Conservation (phyloP, 2,888 invertebrate species). For the Harpalus rubripes region DNA sequence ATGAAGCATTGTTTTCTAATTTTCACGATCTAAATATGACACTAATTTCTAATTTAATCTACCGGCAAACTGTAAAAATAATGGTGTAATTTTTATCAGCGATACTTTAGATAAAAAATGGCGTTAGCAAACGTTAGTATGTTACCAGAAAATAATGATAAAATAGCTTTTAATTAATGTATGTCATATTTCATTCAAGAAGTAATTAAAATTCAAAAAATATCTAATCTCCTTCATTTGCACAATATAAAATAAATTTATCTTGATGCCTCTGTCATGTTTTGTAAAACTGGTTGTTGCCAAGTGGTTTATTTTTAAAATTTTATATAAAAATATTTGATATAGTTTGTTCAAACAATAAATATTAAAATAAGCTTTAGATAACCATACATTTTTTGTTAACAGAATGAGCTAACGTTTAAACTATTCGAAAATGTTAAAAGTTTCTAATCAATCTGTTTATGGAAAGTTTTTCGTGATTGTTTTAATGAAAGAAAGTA, state of each 20-base stretch:
- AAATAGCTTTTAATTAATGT: background rate
- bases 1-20: background rate
- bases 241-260: background rate
- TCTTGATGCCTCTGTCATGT: background rate
- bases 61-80: background rate
- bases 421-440: conserved; percentile 6
- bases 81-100: background rate
- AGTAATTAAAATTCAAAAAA: background rate
- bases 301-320: background rate
- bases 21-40: background rate
- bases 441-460: conserved; percentile 14
- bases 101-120: background rate
- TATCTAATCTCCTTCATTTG: background rate
- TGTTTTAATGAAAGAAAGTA: conserved; percentile 35
- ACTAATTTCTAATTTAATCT: background rate
- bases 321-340: too few relatives aligned
- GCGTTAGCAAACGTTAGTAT: background rate
- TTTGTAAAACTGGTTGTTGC: background rate
- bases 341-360: background rate
- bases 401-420: background rate
- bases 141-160: background rate
- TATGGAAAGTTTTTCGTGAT: conserved; percentile 34
- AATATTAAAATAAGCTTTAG: background rate
- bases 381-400: background rate
- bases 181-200: background rate